Base-by-base conservation (phyloP, 2,888 invertebrate species). In the Chesias legatella region DNA sequence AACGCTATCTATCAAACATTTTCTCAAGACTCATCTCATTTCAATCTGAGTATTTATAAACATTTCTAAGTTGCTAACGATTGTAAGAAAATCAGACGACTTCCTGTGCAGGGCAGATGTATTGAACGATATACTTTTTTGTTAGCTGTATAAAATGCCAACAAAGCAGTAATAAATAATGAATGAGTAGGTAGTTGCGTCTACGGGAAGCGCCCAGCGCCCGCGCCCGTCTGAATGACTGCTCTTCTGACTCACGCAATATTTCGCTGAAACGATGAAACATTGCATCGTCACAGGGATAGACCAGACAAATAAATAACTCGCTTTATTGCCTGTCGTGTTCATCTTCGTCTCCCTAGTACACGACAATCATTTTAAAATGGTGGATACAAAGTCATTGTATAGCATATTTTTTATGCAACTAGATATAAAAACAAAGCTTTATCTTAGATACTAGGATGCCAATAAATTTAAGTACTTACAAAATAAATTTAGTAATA, bases 221-320 rank as follows among this genome's bases (percentile, higher is more conserved):
- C 57, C 63, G 63, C 51, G 58, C 51, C 58, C 52, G 60, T 63
- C 60, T 70, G 66, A 73, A 68, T 64, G 67, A 61, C 54, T 51
- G 53, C 56, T 73, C 66, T 54, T 56, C 57, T 75, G 71, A 81
- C 63, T 81, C 67, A 81, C 60, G 49, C 47, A 43, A 44, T 65
- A 63, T 71, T 81, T 76, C 75, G 60, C 73, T 78, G 81, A 76
- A 80, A 71, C 64, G 67, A 74, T 80, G 79, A 78, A 75, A 62
- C 76, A 73, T 58, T 43, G 48, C 51, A 53, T 61, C 57, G 62
- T 70, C 64, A 73, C 52, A 58, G 60, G 58, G 58, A 52, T 59
- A 61, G 58, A 51, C 49, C 46, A 53, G 54, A 54, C 48, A 50
- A 53, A 65, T 56, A 55, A 60, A 55, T 61, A 48, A 54, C 52